These are phyloP conservation scores for Bufo bufo DNA, from an alignment of 2,113 vertebrate species.

Conservation along the genomic window DNA sequence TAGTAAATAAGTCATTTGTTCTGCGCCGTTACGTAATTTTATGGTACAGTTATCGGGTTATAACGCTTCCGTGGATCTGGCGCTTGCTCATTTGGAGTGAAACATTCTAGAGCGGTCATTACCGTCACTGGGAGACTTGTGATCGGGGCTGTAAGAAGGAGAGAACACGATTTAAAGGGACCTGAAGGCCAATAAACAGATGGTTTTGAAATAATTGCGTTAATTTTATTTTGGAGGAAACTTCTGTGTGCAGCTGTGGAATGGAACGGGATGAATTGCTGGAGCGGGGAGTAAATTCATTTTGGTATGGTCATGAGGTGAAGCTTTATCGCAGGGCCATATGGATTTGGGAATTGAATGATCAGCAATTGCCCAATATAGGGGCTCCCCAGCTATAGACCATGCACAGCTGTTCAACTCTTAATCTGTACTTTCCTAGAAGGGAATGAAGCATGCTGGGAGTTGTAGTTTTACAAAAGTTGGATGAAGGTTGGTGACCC, in stretches of 20 bases:
- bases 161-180: slow-evolving; percentile 17
- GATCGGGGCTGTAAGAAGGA: neutral
- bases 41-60: neutral
- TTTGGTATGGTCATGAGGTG: neutral
- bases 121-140: neutral
- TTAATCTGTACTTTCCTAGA: too few species aligned
- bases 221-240: neutral
- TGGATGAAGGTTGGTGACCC: too few species aligned
- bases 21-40: neutral
- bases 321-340: too few species aligned
- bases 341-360: too few species aligned
- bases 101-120: neutral
- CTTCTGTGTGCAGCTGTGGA: neutral
- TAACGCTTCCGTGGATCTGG: neutral
- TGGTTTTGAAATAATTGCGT: neutral
- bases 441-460: too few species aligned
- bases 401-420: too few species aligned
- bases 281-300: neutral
- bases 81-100: neutral
- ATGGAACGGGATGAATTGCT: neutral
- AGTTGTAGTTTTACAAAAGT: too few species aligned
- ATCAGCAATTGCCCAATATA: neutral
- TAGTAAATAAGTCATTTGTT: neutral
- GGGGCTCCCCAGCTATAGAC: too few species aligned
- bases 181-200: neutral